Conservation (phyloP, 2,797 vertebrate species). For the Crocodylus rhombifer region DNA sequence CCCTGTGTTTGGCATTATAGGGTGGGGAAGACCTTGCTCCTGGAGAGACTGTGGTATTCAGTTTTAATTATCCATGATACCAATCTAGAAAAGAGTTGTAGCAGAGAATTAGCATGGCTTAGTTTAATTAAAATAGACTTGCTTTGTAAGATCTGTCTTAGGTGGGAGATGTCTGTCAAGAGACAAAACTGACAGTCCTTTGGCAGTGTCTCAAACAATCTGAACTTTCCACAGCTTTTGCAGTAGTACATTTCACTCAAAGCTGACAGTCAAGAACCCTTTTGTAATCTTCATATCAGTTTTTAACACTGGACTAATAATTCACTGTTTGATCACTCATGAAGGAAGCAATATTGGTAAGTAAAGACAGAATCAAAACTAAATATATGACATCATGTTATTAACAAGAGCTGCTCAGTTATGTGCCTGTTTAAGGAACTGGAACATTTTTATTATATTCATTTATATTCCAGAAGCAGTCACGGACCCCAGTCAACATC, state of each 20-base stretch:
- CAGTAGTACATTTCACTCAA: constrained; percentile 68
- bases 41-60: not conserved
- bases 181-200: constrained; percentile 63
- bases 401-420: not conserved
- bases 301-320: constrained; percentile 71
- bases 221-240: constrained; percentile 60
- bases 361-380: constrained; percentile 6
- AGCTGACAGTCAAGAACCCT: constrained; percentile 68
- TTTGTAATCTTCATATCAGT: constrained; percentile 69
- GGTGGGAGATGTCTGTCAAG: constrained; percentile 70
- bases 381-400: not conserved
- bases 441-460: not conserved
- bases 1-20: not conserved
- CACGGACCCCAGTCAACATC: not conserved
- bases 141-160: constrained; percentile 60
- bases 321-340: constrained; percentile 58
- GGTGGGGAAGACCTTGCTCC: not conserved
- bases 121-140: constrained; percentile 59
- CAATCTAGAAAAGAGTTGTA: constrained; percentile 7
- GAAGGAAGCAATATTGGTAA: not conserved
- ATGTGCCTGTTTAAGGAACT: not conserved
- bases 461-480: constrained; percentile 36
- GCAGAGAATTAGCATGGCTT: constrained; percentile 25
- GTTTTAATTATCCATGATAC: not conserved
- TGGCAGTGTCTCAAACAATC: constrained; percentile 66